A percentile compares a stretch with the other conserved stretches of the same genome.
Evolutionary conservation across 2,113 vertebrate species (phyloP).

Genomic region (Sebastes schlegelii): DNA sequence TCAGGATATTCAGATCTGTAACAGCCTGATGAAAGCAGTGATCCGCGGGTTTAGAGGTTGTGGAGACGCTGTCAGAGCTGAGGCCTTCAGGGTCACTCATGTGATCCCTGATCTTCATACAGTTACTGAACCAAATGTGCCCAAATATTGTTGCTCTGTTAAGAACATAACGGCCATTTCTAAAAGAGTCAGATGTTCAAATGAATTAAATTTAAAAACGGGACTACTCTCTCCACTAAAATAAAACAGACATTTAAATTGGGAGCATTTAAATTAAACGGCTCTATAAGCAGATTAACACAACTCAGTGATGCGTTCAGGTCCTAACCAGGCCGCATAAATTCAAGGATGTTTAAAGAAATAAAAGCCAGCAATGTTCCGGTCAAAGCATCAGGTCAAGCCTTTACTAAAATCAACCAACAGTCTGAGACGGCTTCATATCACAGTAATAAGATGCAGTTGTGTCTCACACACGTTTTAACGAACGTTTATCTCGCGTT

Average conservation of each 20-base stretch:
- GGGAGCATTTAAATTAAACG: not conserved
- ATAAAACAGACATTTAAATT: not conserved
- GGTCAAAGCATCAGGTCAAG: constrained; percentile 21
- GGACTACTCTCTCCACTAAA: too few relatives aligned
- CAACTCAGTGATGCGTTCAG: not conserved
- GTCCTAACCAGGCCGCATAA: not conserved
- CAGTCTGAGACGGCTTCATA: not conserved
- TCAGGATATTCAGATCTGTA: too few relatives aligned
- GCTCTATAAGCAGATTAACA: not conserved
- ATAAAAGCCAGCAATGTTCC: not conserved
- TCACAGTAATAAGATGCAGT: not conserved
- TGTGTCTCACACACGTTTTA: not conserved
- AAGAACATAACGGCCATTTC: too few relatives aligned
- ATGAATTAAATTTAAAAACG: too few relatives aligned
- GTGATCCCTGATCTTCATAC: too few relatives aligned
- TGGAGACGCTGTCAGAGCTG: too few relatives aligned
- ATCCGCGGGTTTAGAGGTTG: too few relatives aligned
- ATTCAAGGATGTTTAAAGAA: not conserved
- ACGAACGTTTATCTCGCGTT: not conserved
- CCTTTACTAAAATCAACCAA: not conserved
- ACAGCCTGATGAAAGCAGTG: too few relatives aligned
- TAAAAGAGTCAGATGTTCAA: too few relatives aligned
- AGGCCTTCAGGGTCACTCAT: too few relatives aligned
- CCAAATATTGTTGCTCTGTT: too few relatives aligned
- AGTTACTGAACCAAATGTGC: too few relatives aligned